phyloP scores from a whole-genome alignment of 2,888 invertebrate species.

The Augiades crinisus region DNA sequence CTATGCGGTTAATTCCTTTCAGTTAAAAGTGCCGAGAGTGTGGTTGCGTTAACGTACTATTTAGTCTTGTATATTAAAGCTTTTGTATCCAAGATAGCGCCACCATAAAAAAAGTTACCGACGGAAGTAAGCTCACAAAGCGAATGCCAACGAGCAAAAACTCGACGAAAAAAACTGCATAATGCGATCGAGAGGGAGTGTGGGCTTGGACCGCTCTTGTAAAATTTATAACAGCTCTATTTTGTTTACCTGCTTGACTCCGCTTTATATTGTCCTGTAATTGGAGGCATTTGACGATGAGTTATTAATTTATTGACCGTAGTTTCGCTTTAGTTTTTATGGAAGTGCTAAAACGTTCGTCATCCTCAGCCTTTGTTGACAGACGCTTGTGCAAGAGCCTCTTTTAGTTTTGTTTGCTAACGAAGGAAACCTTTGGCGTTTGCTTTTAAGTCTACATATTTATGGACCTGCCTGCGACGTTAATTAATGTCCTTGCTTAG shows the following conservation, averaged over 20 bases:
- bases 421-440: slow-evolving; percentile 7
- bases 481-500: slow-evolving; percentile 18
- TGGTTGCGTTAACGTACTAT: slow-evolving; percentile 58
- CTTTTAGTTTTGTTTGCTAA: slow-evolving; percentile 19
- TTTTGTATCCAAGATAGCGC: slow-evolving; percentile 73
- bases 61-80: slow-evolving; percentile 45
- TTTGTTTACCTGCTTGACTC: slow-evolving; percentile 77
- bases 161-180: slow-evolving; percentile 67
- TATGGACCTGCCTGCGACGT: slow-evolving; percentile 2
- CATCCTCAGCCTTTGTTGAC: slow-evolving; percentile 32
- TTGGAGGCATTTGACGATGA: slow-evolving; percentile 77
- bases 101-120: slow-evolving; percentile 69
- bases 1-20: slow-evolving; percentile 31
- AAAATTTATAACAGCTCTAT: slow-evolving; percentile 80
- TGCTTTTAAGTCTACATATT: slow-evolving; percentile 14
- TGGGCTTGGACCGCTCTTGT: slow-evolving; percentile 68
- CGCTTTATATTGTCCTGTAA: slow-evolving; percentile 71
- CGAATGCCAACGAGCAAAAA: slow-evolving; percentile 74
- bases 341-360: slow-evolving; percentile 72
- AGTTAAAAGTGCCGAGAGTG: slow-evolving; percentile 29
- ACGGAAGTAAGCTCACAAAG: slow-evolving; percentile 78
- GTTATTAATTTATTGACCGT: slow-evolving; percentile 78
- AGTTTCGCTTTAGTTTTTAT: slow-evolving; percentile 72
- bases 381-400: slow-evolving; percentile 26
- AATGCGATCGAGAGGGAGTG: slow-evolving; percentile 66